These are phyloP conservation scores for Hydractinia symbiolongicarpus DNA, from an alignment of 30 jellyfish, hydroid and myxozoan species.

Conservation along the genomic window DNA sequence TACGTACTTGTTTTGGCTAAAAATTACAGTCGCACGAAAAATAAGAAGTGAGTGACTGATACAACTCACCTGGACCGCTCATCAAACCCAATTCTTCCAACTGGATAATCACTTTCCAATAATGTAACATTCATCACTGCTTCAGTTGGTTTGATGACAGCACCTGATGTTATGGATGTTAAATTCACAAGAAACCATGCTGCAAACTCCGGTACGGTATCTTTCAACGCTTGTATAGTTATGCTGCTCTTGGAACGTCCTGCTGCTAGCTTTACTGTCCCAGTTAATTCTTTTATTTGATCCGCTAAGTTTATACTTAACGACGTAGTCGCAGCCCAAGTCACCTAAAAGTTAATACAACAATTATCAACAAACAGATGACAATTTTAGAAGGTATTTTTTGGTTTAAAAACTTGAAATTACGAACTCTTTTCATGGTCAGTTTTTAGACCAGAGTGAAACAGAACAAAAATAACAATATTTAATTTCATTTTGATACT, in stretches of 20 bases:
- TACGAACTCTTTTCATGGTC: too few species aligned
- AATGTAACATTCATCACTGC: conserved; percentile 58
- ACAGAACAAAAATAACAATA: too few species aligned
- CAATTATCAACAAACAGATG: too few species aligned
- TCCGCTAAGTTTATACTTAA: background rate
- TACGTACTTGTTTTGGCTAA: too few species aligned
- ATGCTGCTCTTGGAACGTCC: background rate
- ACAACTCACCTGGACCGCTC: conserved; percentile 54
- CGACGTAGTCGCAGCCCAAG: conserved; percentile 35
- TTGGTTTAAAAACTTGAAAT: too few species aligned
- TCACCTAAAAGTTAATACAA: conserved; percentile 7
- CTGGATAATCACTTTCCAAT: conserved; percentile 88
- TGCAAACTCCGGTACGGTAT: conserved; percentile 71
- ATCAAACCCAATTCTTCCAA: conserved; percentile 78
- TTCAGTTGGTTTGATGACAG: conserved; percentile 36
- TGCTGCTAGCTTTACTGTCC: conserved; percentile 26
- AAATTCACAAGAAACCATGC: conserved; percentile 70
- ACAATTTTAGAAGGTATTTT: too few species aligned
- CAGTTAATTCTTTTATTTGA: conserved; percentile 15
- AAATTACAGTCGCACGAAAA: too few species aligned
- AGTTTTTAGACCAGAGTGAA: too few species aligned
- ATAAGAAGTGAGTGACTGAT: background rate
- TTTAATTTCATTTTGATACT: too few species aligned
- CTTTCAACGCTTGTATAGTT: conserved; percentile 4
- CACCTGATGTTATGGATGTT: conserved; percentile 68